These are phyloP conservation scores for Morus bassanus DNA, from an alignment of 2,797 vertebrate species.

Conservation along the genomic window DNA sequence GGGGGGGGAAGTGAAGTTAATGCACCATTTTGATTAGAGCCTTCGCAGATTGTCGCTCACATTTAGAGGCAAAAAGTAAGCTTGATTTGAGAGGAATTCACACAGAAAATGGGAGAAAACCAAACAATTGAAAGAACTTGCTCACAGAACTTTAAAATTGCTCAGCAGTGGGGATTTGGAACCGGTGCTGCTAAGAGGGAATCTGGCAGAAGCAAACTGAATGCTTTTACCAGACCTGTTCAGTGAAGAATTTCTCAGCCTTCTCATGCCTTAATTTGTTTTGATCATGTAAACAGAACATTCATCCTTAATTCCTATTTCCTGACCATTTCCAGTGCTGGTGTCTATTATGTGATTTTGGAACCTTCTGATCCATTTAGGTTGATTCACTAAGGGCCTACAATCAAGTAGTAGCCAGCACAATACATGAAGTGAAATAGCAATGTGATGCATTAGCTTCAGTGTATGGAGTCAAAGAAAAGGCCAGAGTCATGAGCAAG, in stretches of 20 bases:
- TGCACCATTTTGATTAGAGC: neutral
- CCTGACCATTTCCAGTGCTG: neutral
- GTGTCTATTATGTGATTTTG: neutral
- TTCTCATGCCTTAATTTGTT: constrained; percentile 10
- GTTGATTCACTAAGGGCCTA: neutral
- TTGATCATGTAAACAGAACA: constrained; percentile 13
- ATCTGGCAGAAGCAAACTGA: neutral
- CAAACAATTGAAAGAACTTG: constrained; percentile 32
- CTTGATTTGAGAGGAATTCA: constrained; percentile 15
- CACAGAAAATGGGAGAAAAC: constrained; percentile 15
- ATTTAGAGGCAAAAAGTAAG: constrained; percentile 5
- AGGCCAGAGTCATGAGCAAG: neutral
- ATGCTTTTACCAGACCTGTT: neutral
- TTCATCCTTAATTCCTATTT: constrained; percentile 14
- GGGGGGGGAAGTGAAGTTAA: neutral
- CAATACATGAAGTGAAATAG: neutral
- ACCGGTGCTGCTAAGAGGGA: neutral
- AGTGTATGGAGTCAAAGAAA: neutral
- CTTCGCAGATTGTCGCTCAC: neutral
- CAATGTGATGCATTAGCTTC: neutral
- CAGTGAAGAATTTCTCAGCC: neutral
- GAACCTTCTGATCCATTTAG: neutral
- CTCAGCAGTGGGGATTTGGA: constrained; percentile 5
- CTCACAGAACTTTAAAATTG: constrained; percentile 47
- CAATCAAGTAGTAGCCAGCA: neutral